Evolutionary conservation across 2,888 invertebrate genomes (phyloP).

Genomic region (Eilema caniola): DNA sequence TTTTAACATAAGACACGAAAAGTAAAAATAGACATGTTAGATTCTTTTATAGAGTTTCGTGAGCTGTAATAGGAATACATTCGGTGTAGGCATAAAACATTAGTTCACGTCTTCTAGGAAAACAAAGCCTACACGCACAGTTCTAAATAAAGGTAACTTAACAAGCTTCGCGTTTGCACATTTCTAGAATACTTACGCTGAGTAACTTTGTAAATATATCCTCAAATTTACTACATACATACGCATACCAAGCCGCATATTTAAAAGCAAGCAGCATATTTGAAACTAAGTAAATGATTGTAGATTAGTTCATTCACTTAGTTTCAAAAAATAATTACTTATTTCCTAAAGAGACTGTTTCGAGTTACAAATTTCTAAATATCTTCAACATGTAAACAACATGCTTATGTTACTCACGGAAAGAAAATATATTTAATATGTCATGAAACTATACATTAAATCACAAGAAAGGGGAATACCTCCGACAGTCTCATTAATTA

Average conservation of each 20-base stretch:
- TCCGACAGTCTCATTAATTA: too few species aligned
- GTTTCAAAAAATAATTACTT: too few species aligned
- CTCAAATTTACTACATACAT: neutral
- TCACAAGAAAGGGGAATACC: neutral
- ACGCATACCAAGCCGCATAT: neutral
- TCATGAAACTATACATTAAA: too few species aligned
- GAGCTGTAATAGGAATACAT: slow-evolving; percentile 17
- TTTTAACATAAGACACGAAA: neutral
- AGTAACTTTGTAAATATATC: neutral
- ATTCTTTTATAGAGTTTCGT: slow-evolving; percentile 7
- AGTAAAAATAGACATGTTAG: slow-evolving; percentile 7
- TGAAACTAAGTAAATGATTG: neutral
- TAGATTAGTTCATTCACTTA: neutral
- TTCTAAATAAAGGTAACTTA: slow-evolving; percentile 16
- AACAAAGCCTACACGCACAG: slow-evolving; percentile 21
- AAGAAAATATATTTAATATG: too few species aligned
- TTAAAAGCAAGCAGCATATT: neutral
- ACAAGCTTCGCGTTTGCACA: neutral
- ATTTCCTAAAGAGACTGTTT: too few species aligned
- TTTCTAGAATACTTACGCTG: neutral
- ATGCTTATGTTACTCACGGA: too few species aligned
- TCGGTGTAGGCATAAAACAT: slow-evolving; percentile 19
- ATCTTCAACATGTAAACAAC: too few species aligned
- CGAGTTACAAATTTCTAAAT: too few species aligned
- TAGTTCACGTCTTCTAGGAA: slow-evolving; percentile 18